Percentiles rank a stretch among this genome's conserved stretches.
These are phyloP conservation scores for human DNA, from an alignment of 2,113 vertebrate genomes.

Conservation along the genomic window GRCh38 chrX:151873001-151873500, in stretches of 20 bases:
- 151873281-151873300: neutral
- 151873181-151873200: neutral
- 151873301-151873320: neutral
- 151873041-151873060: neutral
- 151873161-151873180: neutral
- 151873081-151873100: neutral
- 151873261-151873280: neutral
- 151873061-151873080: neutral
- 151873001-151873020: conserved; percentile 70
- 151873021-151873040: conserved; percentile 59
- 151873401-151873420: neutral
- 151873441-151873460: neutral
- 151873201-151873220: neutral
- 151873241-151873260: neutral
- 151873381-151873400: neutral
- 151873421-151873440: neutral
- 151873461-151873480: neutral
- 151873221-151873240: neutral
- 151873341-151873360: neutral
- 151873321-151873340: neutral
- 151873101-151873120: neutral
- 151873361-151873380: neutral
- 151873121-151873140: neutral
- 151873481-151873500: neutral
- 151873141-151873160: neutral